Evolutionary conservation across 2,113 vertebrate species (phyloP).

Genomic region (Amphilophus citrinellus): DNA sequence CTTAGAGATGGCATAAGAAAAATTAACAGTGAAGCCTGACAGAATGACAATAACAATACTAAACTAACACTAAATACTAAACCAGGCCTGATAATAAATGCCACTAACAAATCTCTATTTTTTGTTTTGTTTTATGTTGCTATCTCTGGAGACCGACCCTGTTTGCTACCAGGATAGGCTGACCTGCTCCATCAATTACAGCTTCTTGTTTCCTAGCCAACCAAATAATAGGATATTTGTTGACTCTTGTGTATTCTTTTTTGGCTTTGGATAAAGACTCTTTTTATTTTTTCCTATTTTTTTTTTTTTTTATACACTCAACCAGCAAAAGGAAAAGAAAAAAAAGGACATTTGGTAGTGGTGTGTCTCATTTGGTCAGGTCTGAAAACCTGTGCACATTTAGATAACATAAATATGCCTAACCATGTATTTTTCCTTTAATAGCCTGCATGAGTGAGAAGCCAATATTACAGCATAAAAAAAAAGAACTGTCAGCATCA

Average conservation of each 20-base stretch:
- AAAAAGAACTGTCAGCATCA: constrained; percentile 2
- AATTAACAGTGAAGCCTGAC: neutral
- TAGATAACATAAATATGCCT: too few species aligned
- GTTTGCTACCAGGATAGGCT: constrained; percentile 59
- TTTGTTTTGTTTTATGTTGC: constrained; percentile 40
- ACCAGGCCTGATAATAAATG: constrained; percentile 62
- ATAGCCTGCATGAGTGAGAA: neutral
- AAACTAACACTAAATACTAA: neutral
- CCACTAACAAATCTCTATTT: constrained; percentile 60
- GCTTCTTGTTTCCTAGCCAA: constrained; percentile 49
- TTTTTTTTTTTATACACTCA: neutral
- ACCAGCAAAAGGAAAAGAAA: neutral
- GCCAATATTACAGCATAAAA: neutral
- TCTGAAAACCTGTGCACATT: neutral
- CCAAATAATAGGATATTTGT: constrained; percentile 25
- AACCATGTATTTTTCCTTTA: neutral
- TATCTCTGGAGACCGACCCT: constrained; percentile 63
- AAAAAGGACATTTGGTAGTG: neutral
- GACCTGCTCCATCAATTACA: constrained; percentile 61
- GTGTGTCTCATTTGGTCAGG: too few species aligned
- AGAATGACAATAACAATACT: constrained; percentile 6
- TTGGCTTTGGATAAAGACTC: neutral
- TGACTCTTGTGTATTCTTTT: neutral
- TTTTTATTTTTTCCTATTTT: neutral
- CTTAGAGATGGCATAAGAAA: neutral